Evolutionary conservation across 1,140 invertebrate species (phyloP).

Genomic region (Drosophila tropicalis): DNA sequence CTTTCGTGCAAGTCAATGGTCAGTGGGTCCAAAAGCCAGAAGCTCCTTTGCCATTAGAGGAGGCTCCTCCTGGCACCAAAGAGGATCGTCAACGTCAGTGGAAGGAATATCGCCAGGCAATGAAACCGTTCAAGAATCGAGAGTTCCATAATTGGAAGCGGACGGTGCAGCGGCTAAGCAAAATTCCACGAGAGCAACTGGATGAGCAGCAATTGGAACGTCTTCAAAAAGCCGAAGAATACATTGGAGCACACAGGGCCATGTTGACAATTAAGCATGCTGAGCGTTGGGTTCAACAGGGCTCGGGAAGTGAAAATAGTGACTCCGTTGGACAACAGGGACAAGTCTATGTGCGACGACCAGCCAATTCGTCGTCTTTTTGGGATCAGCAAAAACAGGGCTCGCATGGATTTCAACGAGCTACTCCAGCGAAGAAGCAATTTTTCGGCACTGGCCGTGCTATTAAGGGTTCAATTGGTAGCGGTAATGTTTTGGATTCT

Average conservation of each 20-base stretch:
- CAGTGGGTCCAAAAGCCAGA: constrained; percentile 69
- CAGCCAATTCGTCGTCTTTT: constrained; percentile 8
- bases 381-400: constrained; percentile 43
- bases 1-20: constrained; percentile 61
- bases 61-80: constrained; percentile 60
- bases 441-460: constrained; percentile 59
- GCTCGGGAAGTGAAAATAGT: not conserved
- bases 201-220: constrained; percentile 67
- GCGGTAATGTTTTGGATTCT: not conserved
- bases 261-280: constrained; percentile 72
- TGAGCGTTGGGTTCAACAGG: constrained; percentile 70
- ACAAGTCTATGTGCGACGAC: constrained; percentile 57
- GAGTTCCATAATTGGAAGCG: constrained; percentile 75
- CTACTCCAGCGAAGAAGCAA: constrained; percentile 28
- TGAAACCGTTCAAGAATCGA: constrained; percentile 80
- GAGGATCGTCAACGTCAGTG: constrained; percentile 71
- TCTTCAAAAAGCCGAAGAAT: constrained; percentile 63
- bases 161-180: constrained; percentile 72
- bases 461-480: constrained; percentile 43
- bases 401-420: constrained; percentile 29
- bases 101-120: constrained; percentile 72
- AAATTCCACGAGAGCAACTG: constrained; percentile 56
- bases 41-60: constrained; percentile 59
- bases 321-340: constrained; percentile 16
- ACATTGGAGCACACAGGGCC: constrained; percentile 69